Evolutionary conservation across 1,140 invertebrate genomes (phyloP), one percentile per base, ranked within the genome.

Genomic region (Drepana arcuata): DNA sequence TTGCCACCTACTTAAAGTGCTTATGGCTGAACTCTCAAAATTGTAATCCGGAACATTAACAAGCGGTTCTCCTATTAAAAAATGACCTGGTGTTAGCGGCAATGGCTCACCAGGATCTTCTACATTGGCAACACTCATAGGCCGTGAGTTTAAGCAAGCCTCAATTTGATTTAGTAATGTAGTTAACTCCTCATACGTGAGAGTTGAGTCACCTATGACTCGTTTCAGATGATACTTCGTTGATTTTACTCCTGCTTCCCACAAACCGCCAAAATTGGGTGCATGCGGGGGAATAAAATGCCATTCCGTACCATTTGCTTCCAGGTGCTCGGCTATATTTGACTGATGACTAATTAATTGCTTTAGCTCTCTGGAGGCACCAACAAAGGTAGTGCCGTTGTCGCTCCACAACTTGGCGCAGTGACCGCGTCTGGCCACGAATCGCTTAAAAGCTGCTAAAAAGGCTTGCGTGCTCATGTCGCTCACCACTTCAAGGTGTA

Each of bases 381-480:
- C 54, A 5, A 64, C 42, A 48, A 77, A 72, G 16, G 54, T 80
- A 10, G 35, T 58, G 1, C 41, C 65, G 34, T 63, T 58, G 31
- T 69, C 66, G 11, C 48, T 56, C 39, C 56, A 66, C n/a, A 52
- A 12, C 11, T 52, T 10, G 1, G 35, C 14, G 21, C 43, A 43
- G 2, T 16, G 35, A 26, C 49, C 49, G 14, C 49, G 7, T 6
- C 49, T 21, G 7, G 39, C 25, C 2, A 39, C 52, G 38, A 81
- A 79, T 29, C 70, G 33, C 14, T 36, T 16, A 5, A 73, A 51
- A 4, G 61, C 54, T 14, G 56, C 44, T 0, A 79, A 11, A 23
- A 79, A 73, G 2, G 44, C 50, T 30, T 61, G 25, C 3, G 56
- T 30, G 1, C 46, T 46, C 16, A 61, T 14, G 18, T 50, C 42